Base-by-base conservation (phyloP, 1,140 invertebrate species). In the Drosophila nigromelanica region DNA sequence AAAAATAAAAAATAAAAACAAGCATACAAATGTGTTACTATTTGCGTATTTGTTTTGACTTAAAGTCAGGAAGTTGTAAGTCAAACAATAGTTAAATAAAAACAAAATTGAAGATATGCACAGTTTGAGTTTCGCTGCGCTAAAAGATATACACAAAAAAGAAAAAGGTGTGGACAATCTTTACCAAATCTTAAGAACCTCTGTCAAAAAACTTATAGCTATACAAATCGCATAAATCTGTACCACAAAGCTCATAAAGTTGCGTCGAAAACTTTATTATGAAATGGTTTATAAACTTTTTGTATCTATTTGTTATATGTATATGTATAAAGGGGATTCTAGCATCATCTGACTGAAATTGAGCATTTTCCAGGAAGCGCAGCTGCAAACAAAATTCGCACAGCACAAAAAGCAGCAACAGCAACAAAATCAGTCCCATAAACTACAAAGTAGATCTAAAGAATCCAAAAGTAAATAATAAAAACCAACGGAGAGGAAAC, bases 321-420 rank as follows among this genome's bases (percentile, higher is more conserved):
- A 63, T 40, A 24, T 24, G 3, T 67, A 43, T 51, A 63, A 58
- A 50, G 77, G 42, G 14, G 45, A 45, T 59, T 52, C 55, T 64
- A 64, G 30, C 62, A 40, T 73, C 71, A 78, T 79, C 80, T 55
- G 68, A 70, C 56, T 51, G 47, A 75, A 58, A 78, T 81, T 58
- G 67, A 80, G 80, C 78, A 85, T 82, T 76, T 89, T 90, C 87
- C 81, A 80, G 87, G 87, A 90, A 90, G 59, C 72, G 50, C 86
- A 90, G 86, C 86, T 90, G 81, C 86, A 78, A 86, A 77, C 73
- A 71, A 80, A 81, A 79, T 72, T 73, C 59, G 64, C 75, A 61
- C 62, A 85, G 66, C 40, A 59, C n/a, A 62, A 45, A 58, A 40
- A 58, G 11, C 30, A 61, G 58, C 30, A 55, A 37, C 24, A 43